Evolutionary conservation across 2,888 invertebrate species (phyloP).

Genomic region (Drosophila mettleri): DNA sequence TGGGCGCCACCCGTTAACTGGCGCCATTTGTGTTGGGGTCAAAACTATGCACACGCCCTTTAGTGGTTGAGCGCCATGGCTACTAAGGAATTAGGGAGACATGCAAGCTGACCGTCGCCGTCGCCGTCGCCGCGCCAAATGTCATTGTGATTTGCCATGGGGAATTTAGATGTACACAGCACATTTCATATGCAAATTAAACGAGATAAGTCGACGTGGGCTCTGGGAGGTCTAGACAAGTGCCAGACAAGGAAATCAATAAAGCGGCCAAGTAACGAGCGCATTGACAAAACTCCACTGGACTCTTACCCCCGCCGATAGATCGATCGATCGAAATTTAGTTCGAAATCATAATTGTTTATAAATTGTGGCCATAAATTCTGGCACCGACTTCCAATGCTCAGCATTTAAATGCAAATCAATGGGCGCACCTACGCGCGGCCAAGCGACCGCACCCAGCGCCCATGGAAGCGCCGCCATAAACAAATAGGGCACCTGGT

Average conservation of each 20-base stretch:
- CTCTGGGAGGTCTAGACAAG: conserved; percentile 62
- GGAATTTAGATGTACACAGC: conserved; percentile 67
- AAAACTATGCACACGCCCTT: conserved; percentile 53
- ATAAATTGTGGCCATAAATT: conserved; percentile 75
- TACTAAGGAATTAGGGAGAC: conserved; percentile 20
- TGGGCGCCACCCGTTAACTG: conserved; percentile 47
- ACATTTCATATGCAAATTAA: conserved; percentile 83
- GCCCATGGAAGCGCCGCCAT: conserved; percentile 62
- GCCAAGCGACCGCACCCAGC: conserved; percentile 57
- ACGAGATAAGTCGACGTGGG: conserved; percentile 68
- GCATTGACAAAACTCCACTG: conserved; percentile 27
- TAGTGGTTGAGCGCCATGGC: conserved; percentile 15
- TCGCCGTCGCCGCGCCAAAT: conserved; percentile 1
- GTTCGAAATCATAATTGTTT: conserved; percentile 73
- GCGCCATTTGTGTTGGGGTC: conserved; percentile 55
- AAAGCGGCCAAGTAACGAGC: conserved; percentile 34
- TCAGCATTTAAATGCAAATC: conserved; percentile 71
- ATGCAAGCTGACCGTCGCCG: conserved; percentile 49
- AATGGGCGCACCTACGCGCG: conserved; percentile 62
- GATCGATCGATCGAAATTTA: conserved; percentile 40
- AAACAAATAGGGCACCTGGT: conserved; percentile 48
- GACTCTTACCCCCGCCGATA: conserved; percentile 46
- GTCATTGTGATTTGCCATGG: conserved; percentile 72
- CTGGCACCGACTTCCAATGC: conserved; percentile 30
- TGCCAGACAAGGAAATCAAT: conserved; percentile 62